phyloP scores from a whole-genome alignment of 2,888 invertebrate genomes.

The Acronicta psi region DNA sequence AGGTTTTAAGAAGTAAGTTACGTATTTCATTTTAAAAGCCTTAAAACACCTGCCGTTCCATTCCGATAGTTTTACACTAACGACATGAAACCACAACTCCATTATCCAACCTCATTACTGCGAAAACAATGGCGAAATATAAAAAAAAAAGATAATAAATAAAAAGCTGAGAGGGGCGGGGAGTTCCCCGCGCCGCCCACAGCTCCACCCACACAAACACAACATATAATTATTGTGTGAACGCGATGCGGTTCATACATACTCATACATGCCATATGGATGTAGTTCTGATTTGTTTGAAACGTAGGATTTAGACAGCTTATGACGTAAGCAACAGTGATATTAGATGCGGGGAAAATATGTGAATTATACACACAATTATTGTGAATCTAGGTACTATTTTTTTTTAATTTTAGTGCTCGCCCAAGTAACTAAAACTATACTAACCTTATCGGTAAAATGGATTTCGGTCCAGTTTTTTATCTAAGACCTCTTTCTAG shows the following conservation, averaged over 20 bases:
- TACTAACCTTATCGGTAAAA: too few species aligned
- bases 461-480: too few species aligned
- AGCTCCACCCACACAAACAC: slow-evolving; percentile 75
- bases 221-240: slow-evolving; percentile 71
- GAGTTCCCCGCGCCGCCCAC: slow-evolving; percentile 79
- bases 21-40: too few species aligned
- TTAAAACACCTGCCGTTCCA: slow-evolving; percentile 22
- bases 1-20: too few species aligned
- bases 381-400: too few species aligned
- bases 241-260: slow-evolving; percentile 38
- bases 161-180: slow-evolving; percentile 70
- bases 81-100: slow-evolving; percentile 28
- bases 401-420: too few species aligned
- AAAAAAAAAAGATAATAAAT: slow-evolving; percentile 59
- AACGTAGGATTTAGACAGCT: slow-evolving; percentile 4
- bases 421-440: too few species aligned
- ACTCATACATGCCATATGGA: slow-evolving; percentile 18
- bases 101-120: slow-evolving; percentile 51
- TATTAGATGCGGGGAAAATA: neutral
- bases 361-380: too few species aligned
- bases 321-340: neutral
- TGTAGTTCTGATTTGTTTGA: slow-evolving; percentile 19
- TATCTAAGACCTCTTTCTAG: too few species aligned
- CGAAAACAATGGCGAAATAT: slow-evolving; percentile 54
- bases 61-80: slow-evolving; percentile 7